Percentiles rank a stretch among this genome's conserved stretches.
Evolutionary conservation across 1,140 invertebrate species (phyloP).

Genomic region (Tetramorium parvispinum): DNA sequence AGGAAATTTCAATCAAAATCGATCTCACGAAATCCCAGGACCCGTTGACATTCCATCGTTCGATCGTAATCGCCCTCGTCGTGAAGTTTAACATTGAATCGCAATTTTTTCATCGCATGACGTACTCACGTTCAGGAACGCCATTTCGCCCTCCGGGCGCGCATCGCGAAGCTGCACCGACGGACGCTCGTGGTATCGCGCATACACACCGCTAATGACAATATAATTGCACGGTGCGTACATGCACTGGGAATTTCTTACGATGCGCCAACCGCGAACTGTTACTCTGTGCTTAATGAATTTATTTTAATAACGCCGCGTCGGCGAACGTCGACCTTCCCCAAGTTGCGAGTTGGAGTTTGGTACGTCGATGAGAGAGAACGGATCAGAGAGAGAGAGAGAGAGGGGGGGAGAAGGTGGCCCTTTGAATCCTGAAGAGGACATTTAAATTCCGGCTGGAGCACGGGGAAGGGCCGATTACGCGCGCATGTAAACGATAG

Average conservation of each 20-base stretch:
- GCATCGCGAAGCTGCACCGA: conserved; percentile 22
- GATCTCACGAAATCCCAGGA: neutral
- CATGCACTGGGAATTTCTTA: conserved; percentile 66
- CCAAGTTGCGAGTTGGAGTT: conserved; percentile 29
- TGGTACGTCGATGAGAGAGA: neutral
- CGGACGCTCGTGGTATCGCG: conserved; percentile 22
- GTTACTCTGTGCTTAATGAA: conserved; percentile 69
- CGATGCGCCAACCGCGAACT: conserved; percentile 33
- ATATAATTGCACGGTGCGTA: conserved; percentile 78
- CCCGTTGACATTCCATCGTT: neutral
- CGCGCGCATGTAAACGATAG: conserved; percentile 71
- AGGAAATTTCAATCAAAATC: neutral
- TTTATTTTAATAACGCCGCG: conserved; percentile 73
- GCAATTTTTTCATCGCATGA: neutral
- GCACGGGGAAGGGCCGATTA: conserved; percentile 52
- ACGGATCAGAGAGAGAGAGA: neutral
- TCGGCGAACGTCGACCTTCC: conserved; percentile 67
- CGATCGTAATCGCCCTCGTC: neutral
- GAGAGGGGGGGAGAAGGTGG: neutral
- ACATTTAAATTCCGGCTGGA: conserved; percentile 70
- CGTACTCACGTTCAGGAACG: neutral
- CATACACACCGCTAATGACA: conserved; percentile 76
- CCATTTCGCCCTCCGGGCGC: neutral
- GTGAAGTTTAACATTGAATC: conserved; percentile 8
- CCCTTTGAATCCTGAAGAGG: conserved; percentile 45